phyloP scores from a whole-genome alignment of 2,113 vertebrate genomes.

The Campylorhamphus procurvoides region DNA sequence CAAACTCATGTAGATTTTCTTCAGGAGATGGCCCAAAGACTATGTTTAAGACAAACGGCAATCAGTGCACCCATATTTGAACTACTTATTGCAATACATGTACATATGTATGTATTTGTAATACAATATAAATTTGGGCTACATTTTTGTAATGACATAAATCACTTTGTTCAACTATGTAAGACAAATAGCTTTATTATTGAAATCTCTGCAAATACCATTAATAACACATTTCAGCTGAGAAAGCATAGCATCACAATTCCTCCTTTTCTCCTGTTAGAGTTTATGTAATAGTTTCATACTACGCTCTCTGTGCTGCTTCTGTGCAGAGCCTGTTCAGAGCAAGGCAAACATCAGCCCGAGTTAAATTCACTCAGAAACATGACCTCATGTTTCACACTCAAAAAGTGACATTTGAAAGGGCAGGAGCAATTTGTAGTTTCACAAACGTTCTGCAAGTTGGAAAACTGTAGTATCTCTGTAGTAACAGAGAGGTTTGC shows the following conservation, averaged over 20 bases:
- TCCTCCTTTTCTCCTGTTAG: neutral
- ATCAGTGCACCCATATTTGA: neutral
- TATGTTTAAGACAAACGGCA: neutral
- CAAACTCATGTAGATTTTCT: neutral
- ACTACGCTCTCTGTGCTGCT: neutral
- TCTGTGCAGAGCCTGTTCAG: neutral
- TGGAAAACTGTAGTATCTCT: neutral
- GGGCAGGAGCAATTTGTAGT: neutral
- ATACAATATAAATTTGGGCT: neutral
- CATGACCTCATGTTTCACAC: neutral
- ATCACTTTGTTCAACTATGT: neutral
- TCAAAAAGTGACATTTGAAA: neutral
- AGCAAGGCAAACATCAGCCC: constrained; percentile 9
- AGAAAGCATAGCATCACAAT: neutral
- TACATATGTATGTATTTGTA: neutral
- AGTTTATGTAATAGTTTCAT: constrained; percentile 37
- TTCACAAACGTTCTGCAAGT: neutral
- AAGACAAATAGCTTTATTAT: constrained; percentile 3
- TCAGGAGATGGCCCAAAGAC: neutral
- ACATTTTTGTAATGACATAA: neutral
- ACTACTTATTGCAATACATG: neutral
- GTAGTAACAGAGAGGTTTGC: neutral
- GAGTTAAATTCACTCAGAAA: neutral
- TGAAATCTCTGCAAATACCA: constrained; percentile 9
- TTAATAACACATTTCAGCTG: constrained; percentile 10